Evolutionary conservation across 2,888 invertebrate genomes (phyloP).

Genomic region (Syrista parreyssii): DNA sequence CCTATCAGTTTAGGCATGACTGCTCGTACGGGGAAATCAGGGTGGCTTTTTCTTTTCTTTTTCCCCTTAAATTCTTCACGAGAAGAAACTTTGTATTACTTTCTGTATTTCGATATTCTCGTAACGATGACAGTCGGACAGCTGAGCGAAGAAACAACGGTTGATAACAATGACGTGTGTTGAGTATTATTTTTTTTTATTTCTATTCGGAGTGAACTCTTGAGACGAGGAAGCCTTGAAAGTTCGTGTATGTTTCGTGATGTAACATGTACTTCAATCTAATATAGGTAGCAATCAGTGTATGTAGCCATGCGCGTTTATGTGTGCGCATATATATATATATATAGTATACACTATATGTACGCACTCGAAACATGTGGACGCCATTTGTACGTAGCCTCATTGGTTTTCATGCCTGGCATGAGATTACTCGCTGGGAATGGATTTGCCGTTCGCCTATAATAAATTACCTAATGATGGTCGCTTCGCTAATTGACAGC

Average conservation of each 20-base stretch:
- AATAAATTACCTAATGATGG: background rate
- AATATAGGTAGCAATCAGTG: background rate
- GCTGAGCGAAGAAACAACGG: slow-evolving; percentile 3
- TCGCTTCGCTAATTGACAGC: background rate
- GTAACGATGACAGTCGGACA: background rate
- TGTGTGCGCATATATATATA: no score
- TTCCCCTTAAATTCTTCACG: background rate
- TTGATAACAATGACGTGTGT: background rate
- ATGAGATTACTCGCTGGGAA: background rate
- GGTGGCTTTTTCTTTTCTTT: background rate
- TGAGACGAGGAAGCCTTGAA: slow-evolving; percentile 1
- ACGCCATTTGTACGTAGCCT: background rate
- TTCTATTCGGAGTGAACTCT: background rate
- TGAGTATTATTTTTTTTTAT: background rate
- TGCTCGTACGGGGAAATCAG: background rate
- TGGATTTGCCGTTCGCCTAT: background rate
- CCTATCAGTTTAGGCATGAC: background rate
- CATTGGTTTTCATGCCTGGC: background rate
- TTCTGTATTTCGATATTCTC: background rate
- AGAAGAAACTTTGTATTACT: background rate
- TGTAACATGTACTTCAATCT: background rate
- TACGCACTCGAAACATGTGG: background rate
- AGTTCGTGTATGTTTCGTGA: background rate
- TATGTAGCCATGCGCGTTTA: background rate
- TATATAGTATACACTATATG: no score